These are phyloP conservation scores for Pantherophis alleghaniensis DNA, from an alignment of 2,797 vertebrate species.

Conservation along the genomic window DNA sequence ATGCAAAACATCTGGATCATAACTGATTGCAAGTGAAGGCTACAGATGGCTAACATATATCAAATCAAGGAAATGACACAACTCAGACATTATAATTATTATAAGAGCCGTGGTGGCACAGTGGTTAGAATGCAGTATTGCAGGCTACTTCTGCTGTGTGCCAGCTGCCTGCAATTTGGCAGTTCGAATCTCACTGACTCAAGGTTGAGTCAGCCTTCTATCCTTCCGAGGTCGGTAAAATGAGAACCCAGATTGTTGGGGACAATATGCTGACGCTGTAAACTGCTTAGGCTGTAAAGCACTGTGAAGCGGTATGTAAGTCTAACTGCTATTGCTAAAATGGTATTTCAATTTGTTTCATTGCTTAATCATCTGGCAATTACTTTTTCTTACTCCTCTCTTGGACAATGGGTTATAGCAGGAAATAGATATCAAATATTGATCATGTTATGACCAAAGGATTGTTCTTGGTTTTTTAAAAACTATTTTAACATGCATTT, in stretches of 20 bases:
- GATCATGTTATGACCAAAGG: neutral
- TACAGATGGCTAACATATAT: neutral
- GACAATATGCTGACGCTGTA: too few relatives aligned
- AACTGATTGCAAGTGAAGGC: constrained; percentile 21
- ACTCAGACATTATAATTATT: constrained; percentile 30
- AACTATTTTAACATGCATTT: neutral
- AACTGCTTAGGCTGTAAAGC: too few relatives aligned
- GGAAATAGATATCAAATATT: neutral
- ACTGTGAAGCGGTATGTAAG: too few relatives aligned
- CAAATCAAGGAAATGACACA: constrained; percentile 20
- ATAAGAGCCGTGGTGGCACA: too few relatives aligned
- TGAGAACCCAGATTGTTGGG: too few relatives aligned
- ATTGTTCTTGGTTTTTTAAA: neutral
- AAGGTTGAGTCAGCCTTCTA: too few relatives aligned
- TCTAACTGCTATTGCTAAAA: too few relatives aligned
- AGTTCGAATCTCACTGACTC: too few relatives aligned
- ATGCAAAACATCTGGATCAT: constrained; percentile 55
- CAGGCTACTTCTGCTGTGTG: too few relatives aligned
- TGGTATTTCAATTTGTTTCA: constrained; percentile 14
- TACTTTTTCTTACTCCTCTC: neutral
- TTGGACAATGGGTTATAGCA: constrained; percentile 23
- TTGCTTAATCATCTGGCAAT: constrained; percentile 42
- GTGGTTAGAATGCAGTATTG: too few relatives aligned
- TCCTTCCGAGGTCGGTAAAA: too few relatives aligned
- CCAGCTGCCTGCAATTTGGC: too few relatives aligned